Evolutionary conservation across 1,140 invertebrate species (phyloP), one percentile per base, ranked within the genome.

Genomic region (Drosophila mojavensis): DNA sequence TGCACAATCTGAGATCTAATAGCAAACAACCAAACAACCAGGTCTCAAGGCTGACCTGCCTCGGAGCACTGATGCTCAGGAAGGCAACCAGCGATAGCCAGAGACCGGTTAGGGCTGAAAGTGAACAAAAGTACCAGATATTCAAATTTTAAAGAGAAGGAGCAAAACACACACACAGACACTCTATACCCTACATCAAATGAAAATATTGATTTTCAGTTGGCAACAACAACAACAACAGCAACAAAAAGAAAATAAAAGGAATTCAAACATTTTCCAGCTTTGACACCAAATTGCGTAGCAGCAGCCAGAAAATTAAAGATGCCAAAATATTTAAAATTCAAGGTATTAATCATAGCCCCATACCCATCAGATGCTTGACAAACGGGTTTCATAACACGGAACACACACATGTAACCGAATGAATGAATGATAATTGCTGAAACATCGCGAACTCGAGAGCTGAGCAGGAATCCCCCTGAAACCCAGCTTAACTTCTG

Each of bases 241-340:
- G 1, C 17, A 17, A 17, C 17, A 17, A 17, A 17, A 17, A 17
- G 17, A 17, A 17, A 17, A 17, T 17, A 17, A 24, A 24, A 24
- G 20, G 20, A 24, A 24, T 24, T 24, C 83, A 86, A 86, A 88
- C 83, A 45, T 45, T 45, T 45, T 45, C 5, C 15, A 11, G 36
- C 36, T 4, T 45, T 17, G 15, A 7, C 43, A 45, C 43, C 43
- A 17, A 47, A 47, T 17, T 47, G 43, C 15, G 6, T 47, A 47
- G 43, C 43, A 17, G n/a, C 15, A 47, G 7, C 0, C 3, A 17
- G 43, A 47, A 45, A 45, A 45, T 15, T 6, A 36, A 36, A 36
- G 33, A 36, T 36, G 33, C 33, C 33, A 36, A 36, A 36, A 36
- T 36, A 10, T 36, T 45, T 2, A 45, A 45, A n/a, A 45, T 15